Percentiles rank a stretch among this genome's conserved stretches.
These are phyloP conservation scores for Coregonus ussuriensis DNA, from an alignment of 2,797 vertebrate genomes.

Conservation along the genomic window DNA sequence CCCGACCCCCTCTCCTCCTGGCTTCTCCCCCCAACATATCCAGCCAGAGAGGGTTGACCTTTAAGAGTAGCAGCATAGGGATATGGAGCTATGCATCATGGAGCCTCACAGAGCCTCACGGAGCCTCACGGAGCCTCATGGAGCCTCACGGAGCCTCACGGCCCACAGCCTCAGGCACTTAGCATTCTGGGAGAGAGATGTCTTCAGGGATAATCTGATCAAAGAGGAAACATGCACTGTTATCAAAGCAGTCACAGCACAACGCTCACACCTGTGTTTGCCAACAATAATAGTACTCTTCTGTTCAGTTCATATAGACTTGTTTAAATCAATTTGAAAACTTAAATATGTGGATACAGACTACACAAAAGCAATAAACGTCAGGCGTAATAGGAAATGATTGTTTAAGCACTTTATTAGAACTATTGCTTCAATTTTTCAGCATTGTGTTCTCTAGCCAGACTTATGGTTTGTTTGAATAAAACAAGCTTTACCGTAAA, in stretches of 20 bases:
- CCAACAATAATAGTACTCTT: constrained; percentile 48
- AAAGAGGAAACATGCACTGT: constrained; percentile 62
- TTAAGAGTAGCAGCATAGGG: constrained; percentile 68
- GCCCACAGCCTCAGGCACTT: constrained; percentile 69
- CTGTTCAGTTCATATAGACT: constrained; percentile 27
- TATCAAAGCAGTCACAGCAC: constrained; percentile 66
- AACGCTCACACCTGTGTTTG: constrained; percentile 57
- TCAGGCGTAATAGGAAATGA: neutral
- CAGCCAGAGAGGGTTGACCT: constrained; percentile 63
- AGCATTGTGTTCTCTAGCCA: neutral
- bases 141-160: constrained; percentile 39
- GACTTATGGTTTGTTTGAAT: neutral
- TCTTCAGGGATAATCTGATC: constrained; percentile 69
- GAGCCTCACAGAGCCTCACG: constrained; percentile 53
- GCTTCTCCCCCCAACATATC: constrained; percentile 69
- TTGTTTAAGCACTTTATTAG: neutral
- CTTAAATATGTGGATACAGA: constrained; percentile 3
- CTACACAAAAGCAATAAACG: constrained; percentile 5
- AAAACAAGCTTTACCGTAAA: no score
- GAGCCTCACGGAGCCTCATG: constrained; percentile 52
- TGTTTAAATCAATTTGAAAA: constrained; percentile 26
- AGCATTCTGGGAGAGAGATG: constrained; percentile 62
- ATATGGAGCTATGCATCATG: constrained; percentile 70
- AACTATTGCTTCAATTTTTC: neutral
- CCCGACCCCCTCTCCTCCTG: constrained; percentile 28